Base-by-base conservation (phyloP, 2,888 invertebrate genomes). In the Blastobasis lacticolella region DNA sequence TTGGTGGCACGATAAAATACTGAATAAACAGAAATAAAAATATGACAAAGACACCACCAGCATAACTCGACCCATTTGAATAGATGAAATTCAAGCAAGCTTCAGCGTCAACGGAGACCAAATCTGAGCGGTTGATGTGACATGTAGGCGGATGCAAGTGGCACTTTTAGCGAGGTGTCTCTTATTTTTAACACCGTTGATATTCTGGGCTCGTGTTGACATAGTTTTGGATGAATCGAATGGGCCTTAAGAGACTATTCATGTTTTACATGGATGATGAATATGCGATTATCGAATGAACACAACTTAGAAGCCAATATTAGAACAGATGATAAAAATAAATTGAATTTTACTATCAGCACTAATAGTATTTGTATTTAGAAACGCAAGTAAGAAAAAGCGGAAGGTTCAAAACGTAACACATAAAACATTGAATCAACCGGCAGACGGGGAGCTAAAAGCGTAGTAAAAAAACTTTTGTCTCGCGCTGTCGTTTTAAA, bases 391-490 rank as follows among this genome's bases (percentile, higher is more conserved):
- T 23, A 2, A 23, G 23, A 23, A 23, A 23, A 23, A 23, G 3
- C 23, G 23, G 23, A 23, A 23, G 23, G 23, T 23, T 23, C 23
- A 23, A 23, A 23, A 23, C 23, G 23, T 23, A 67, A 62, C 56
- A 66, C 73, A 66, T 76, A 76, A 23, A 78, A 77, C 75, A 75
- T 70, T 71, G 70, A 67, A 76, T 71, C n/a, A n/a, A n/a, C 23
- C 23, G 23, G 23, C 23, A 23, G 23, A 23, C 23, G 23, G 23
- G 63, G 67, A 63, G 63, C 65, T 75, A 76, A 79, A 77, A 80
- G 75, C 71, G 66, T 71, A 71, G 69, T 76, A 78, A 84, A 85
- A 83, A 84, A 81, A 74, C 74, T 69, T 81, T 83, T 81, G 79
- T 83, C 76, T 74, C 67, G 23, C 23, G 23, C n/a, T 23, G 2